A percentile compares a stretch with the other conserved stretches of the same genome.
Evolutionary conservation across 2,888 invertebrate genomes (phyloP).

Genomic region (Crossocerus cetratus): DNA sequence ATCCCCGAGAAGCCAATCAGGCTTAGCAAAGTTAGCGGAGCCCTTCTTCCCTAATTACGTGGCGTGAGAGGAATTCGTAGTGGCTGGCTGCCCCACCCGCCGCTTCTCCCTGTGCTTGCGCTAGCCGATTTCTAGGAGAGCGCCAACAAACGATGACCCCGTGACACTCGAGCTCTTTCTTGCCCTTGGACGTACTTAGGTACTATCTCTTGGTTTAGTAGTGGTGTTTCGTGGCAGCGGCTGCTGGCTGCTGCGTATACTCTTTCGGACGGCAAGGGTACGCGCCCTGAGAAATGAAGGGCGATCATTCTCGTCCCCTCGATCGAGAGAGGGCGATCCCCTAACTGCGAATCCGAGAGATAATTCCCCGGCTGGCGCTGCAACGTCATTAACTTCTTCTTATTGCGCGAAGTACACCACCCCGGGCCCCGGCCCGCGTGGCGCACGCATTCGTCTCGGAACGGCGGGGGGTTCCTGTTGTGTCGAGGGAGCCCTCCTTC

Average conservation of each 20-base stretch:
- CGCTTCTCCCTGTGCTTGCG: background rate
- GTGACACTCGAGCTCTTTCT: background rate
- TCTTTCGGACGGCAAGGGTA: conserved; percentile 13
- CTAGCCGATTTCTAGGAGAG: background rate
- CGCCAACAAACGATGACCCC: background rate
- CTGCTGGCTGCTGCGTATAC: conserved; percentile 10
- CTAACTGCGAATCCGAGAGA: conserved; percentile 52
- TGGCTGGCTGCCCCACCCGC: background rate
- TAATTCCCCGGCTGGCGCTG: conserved; percentile 67
- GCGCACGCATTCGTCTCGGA: conserved; percentile 45
- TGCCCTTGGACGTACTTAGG: background rate
- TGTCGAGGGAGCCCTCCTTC: conserved; percentile 50
- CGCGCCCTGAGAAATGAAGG: background rate
- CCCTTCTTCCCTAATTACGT: conserved; percentile 44
- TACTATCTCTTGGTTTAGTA: no score
- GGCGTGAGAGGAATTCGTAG: conserved; percentile 3
- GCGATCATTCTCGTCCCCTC: conserved; percentile 30
- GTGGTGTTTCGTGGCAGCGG: no score
- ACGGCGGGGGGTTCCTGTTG: conserved; percentile 31
- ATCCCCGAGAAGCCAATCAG: conserved; percentile 53
- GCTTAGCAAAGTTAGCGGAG: conserved; percentile 36
- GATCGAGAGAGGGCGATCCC: conserved; percentile 25
- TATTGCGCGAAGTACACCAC: conserved; percentile 59
- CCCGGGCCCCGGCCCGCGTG: conserved; percentile 15
- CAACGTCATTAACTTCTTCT: conserved; percentile 73